Evolutionary conservation across 2,888 invertebrate genomes (phyloP), one percentile per base, ranked within the genome.

Genomic region (Lasioglossum malachurum): DNA sequence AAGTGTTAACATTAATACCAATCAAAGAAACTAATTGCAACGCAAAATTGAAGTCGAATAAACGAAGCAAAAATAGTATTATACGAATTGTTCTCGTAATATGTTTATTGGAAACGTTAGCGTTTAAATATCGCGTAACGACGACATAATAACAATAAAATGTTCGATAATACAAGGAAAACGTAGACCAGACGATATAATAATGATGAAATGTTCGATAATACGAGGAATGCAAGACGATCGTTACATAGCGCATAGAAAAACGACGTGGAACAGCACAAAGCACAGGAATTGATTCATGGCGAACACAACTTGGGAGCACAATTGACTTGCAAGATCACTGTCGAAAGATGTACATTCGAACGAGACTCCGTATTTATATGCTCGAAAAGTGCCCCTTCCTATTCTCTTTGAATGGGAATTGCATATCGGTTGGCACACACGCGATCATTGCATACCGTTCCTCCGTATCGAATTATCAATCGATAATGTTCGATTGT

Each of bases 391-490:
- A 23, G 23, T 67, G 16, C 35, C 35, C 67, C 67, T 38, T 67
- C 67, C 10, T 10, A 7, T 67, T 67, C 4, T 67, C 31, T 10
- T 10, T 10, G 19, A 67, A 67, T 16, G 16, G 35, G 19, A 35
- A 67, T 60, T 27, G 19, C 31, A 35, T 16, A 64, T 35, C 16
- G 64, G 5, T 31, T 8, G 64, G 16, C 19, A 35, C 35, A 67
- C 5, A 7, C 35, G 19, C 23, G 3, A 69, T 69, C 38, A 35
- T 38, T 38, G 71, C 38, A 38, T 38, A n/a, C 38, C 71, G 14
- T n/a, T 12, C 38, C n/a, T n/a, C 12, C 71, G 71, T 71, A 38
- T 71, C 71, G 2, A 71, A 71, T 72, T 72, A 27, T 72, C 72
- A n/a, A 72, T 23, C 41, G 49, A 74, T 31, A 49, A 49, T 31